These are phyloP conservation scores for Drosophila meridionalis DNA, from an alignment of 2,888 invertebrate species.

Conservation along the genomic window DNA sequence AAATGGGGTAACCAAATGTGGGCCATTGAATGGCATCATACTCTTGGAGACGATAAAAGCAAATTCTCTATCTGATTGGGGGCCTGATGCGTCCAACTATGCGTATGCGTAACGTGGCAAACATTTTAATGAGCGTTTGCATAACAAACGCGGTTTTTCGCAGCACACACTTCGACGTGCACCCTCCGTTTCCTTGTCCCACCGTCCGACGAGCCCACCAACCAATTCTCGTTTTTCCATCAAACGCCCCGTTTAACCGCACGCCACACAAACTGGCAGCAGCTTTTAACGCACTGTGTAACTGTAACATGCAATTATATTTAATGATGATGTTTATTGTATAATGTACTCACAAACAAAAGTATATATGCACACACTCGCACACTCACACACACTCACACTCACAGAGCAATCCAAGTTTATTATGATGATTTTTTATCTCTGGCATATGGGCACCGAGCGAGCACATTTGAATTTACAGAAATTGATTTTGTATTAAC, in stretches of 20 bases:
- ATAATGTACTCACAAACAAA: conserved; percentile 54
- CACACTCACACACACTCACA: neutral
- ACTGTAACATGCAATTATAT: conserved; percentile 77
- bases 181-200: neutral
- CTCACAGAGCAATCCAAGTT: conserved; percentile 32
- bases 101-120: conserved; percentile 68
- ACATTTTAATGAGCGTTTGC: conserved; percentile 77
- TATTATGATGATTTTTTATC: conserved; percentile 65
- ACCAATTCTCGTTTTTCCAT: conserved; percentile 1
- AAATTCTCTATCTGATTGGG: conserved; percentile 15
- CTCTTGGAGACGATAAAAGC: conserved; percentile 13
- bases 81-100: conserved; percentile 49
- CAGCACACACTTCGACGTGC: conserved; percentile 21
- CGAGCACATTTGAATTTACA: conserved; percentile 57
- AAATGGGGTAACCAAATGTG: neutral
- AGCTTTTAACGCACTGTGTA: conserved; percentile 63
- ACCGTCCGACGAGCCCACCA: neutral
- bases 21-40: neutral
- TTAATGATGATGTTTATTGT: conserved; percentile 77
- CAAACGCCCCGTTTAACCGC: conserved; percentile 23
- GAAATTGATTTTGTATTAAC: conserved; percentile 74
- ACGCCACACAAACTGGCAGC: conserved; percentile 37
- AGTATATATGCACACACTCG: neutral
- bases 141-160: conserved; percentile 74
- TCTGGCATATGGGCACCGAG: conserved; percentile 29